phyloP scores from a whole-genome alignment of 2,797 vertebrate genomes.

The Clarias pachynema region DNA sequence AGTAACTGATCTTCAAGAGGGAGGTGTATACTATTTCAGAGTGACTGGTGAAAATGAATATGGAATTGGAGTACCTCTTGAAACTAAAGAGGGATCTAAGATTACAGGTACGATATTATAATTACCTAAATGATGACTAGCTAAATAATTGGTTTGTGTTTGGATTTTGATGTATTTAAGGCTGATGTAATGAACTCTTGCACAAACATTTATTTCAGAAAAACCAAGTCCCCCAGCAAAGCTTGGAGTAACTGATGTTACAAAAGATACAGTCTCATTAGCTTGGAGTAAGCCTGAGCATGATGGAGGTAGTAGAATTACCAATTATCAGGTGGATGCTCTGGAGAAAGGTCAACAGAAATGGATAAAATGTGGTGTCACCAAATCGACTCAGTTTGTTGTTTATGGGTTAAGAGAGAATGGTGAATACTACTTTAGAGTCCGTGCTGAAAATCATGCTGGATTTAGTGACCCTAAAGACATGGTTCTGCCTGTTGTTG shows the following conservation, averaged over 20 bases:
- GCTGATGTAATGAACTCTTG: not conserved
- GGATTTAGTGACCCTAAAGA: conserved; percentile 92
- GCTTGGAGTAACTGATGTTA: conserved; percentile 87
- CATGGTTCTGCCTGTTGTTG: conserved; percentile 84
- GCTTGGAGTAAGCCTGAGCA: conserved; percentile 96
- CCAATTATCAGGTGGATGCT: conserved; percentile 88
- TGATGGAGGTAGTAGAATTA: conserved; percentile 93
- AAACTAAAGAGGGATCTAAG: conserved; percentile 93
- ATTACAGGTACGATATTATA: conserved; percentile 83
- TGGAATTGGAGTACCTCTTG: conserved; percentile 85
- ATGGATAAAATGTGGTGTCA: conserved; percentile 91
- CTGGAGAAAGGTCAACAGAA: conserved; percentile 96
- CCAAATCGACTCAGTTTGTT: conserved; percentile 84
- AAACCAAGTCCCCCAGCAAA: conserved; percentile 96
- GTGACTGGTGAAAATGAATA: conserved; percentile 94
- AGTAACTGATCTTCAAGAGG: conserved; percentile 88
- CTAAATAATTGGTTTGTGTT: conserved; percentile 15
- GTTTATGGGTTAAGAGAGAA: conserved; percentile 90
- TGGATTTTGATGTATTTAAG: conserved; percentile 8
- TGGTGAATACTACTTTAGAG: conserved; percentile 93
- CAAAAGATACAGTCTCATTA: conserved; percentile 90
- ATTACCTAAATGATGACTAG: not conserved
- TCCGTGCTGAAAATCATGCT: conserved; percentile 93
- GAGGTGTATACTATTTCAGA: conserved; percentile 94
- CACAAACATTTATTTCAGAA: conserved; percentile 76